Base-by-base conservation (phyloP, 2,113 vertebrate species). In the Chaetorhynchus papuensis region DNA sequence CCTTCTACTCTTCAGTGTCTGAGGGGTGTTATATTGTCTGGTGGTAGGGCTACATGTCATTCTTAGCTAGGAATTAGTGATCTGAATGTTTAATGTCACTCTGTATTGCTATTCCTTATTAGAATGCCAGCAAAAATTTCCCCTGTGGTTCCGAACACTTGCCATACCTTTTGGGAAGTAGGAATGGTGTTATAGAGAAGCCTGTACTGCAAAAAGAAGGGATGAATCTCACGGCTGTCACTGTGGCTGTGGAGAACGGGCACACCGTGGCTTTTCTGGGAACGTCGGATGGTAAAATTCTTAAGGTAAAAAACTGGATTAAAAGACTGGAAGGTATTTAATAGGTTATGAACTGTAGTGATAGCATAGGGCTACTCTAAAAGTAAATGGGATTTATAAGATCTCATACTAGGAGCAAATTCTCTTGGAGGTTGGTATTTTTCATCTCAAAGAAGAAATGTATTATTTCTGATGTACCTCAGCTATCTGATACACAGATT, bases 221-320 rank as follows among this genome's bases (percentile, higher is more conserved):
- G 33, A 97, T 98, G 68, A 98, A 98, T 86, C 95, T 98, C 74
- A 99, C 99, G 0, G 98, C 99, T 0, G 98, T 99, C 76, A 98
- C 98, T 0, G 99, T 99, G 61, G 96, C 98, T 0, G 97, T 98
- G 47, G 99, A 99, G 87, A 98, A 98, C 2, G 94, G 88, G 11
- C 98, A 99, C 78, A 97, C 98, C 0, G 98, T 99, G 60, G 99
- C 98, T 15, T 99, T 99, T 64, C 94, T 99, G 96, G 99, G 99
- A 74, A 99, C 98, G 0, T 97, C 98, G 0, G 96, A 95, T 4
- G 99, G 99, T 78, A 98, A 98, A 96, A 98, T 99, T 91, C 97
- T 98, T 16, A 98, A 98, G 98, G 98, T 98, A 93, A 97, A 33
- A 44, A 84, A 28, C 56, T 37, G 24, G 33, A 71, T 69, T 74